Base-by-base conservation (phyloP, 2,797 vertebrate species). In the Picus viridis region DNA sequence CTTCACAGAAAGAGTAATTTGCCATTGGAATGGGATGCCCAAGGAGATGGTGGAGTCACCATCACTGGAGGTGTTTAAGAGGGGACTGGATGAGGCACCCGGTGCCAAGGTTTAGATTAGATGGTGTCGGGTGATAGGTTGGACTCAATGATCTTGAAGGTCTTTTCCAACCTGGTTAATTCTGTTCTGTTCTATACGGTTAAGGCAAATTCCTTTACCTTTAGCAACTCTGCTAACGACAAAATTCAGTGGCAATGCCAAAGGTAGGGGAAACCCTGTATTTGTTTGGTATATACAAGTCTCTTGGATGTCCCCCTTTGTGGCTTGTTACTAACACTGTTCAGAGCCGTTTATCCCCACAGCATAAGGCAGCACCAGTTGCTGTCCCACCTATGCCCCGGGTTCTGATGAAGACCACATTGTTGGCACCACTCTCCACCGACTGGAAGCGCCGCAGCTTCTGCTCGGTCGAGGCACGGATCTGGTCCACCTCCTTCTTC, bases 381-480 rank as follows among this genome's bases (percentile, higher is more conserved):
- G 2, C 20, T 39, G 32, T 27, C 94, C 12, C 49, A 99, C 99
- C 99, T 83, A 99, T 98, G 75, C 98, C 98, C 32, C 96, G 97
- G 3, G 99, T 99, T 88, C 96, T 98, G 94, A 99, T 99, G 97
- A 99, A 99, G 90, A 99, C 97, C 22, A 99, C 98, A 3, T 99
- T 99, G 96, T 99, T 99, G 2, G 99, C 99, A 3, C 99, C 99
- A 0, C 99, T 99, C 63, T 99, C 98, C 96, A 99, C 86, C 0
- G 98, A 99, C 97, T 98, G 98, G 96, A 99, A 99, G 69, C 99
- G 98, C 58, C 98, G 97, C 72, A 97, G 92, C 69, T 95, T 97
- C 96, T 97, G 97, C 88, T 98, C 87, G 1, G 96, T 98, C 0
- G 97, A 97, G 2, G 98, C 92, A 6, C 98, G 97, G 73, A 99